These are phyloP conservation scores for Xenopus borealis DNA, from an alignment of 2,113 vertebrate species.

Conservation along the genomic window DNA sequence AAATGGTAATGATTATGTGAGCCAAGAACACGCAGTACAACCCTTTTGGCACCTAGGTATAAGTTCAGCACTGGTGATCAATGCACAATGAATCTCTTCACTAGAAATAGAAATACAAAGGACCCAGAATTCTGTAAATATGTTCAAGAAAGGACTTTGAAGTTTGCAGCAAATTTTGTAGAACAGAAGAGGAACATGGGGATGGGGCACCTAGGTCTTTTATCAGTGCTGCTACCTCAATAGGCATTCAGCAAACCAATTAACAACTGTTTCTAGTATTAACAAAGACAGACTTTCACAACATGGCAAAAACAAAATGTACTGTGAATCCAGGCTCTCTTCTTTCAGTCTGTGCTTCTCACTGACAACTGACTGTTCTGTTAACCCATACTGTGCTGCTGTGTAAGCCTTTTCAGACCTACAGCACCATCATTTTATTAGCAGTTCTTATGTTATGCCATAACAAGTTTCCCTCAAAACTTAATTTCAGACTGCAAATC, in stretches of 20 bases:
- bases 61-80: slow-evolving; percentile 32
- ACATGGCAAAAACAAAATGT: slow-evolving; percentile 26
- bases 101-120: slow-evolving; percentile 28
- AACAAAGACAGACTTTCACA: slow-evolving; percentile 44
- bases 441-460: slow-evolving; percentile 52
- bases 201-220: slow-evolving; percentile 46
- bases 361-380: slow-evolving; percentile 30
- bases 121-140: slow-evolving; percentile 27
- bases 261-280: slow-evolving; percentile 48
- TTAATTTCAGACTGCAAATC: slow-evolving; percentile 30
- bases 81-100: not conserved
- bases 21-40: slow-evolving; percentile 33
- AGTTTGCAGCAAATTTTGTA: slow-evolving; percentile 22
- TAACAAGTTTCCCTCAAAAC: no score
- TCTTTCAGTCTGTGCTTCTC: slow-evolving; percentile 14
- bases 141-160: slow-evolving; percentile 36
- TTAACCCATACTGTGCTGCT: slow-evolving; percentile 19
- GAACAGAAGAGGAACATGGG: slow-evolving; percentile 24
- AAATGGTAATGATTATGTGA: slow-evolving; percentile 36
- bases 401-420: not conserved
- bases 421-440: slow-evolving; percentile 49
- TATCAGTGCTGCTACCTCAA: slow-evolving; percentile 1
- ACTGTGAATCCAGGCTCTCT: slow-evolving; percentile 35
- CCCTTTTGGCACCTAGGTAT: slow-evolving; percentile 20
- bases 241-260: slow-evolving; percentile 50